Conservation (phyloP, 92 coral and sea anemone species). For the Palythoa heliodiscus region DNA sequence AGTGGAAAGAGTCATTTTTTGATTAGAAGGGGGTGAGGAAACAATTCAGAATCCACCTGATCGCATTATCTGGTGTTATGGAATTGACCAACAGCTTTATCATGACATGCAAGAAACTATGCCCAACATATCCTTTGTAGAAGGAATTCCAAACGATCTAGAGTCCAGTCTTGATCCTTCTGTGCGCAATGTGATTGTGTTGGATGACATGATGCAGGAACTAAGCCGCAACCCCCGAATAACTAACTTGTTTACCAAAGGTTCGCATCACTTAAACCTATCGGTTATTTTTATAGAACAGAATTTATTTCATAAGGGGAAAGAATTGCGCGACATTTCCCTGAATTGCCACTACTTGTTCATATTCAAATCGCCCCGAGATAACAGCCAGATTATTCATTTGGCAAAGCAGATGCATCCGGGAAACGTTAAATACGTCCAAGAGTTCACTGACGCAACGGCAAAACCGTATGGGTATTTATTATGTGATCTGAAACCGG, state of each 20-base stretch:
- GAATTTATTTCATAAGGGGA: neutral
- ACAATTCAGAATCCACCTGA: neutral
- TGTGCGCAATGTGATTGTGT: neutral
- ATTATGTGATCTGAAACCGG: conserved; percentile 61
- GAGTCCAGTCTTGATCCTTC: conserved; percentile 3
- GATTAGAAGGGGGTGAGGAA: conserved; percentile 1
- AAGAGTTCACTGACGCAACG: conserved; percentile 59
- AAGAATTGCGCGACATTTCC: neutral
- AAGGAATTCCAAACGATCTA: neutral
- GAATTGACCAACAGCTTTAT: neutral
- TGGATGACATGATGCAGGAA: conserved; percentile 3
- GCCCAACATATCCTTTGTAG: conserved; percentile 5
- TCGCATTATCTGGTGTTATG: neutral
- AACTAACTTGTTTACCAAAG: neutral
- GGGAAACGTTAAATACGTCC: conserved; percentile 33
- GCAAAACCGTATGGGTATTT: conserved; percentile 48
- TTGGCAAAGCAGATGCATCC: conserved; percentile 51
- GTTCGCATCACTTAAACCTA: neutral
- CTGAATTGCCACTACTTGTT: too few relatives aligned
- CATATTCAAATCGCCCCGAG: too few relatives aligned
- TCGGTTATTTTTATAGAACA: neutral
- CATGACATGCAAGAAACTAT: neutral
- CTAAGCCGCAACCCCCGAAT: too few relatives aligned
- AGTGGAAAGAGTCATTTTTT: too few relatives aligned
- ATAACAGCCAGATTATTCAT: neutral